These are phyloP conservation scores for Tetranychus piercei DNA, from an alignment of 2,888 invertebrate species.

Conservation along the genomic window DNA sequence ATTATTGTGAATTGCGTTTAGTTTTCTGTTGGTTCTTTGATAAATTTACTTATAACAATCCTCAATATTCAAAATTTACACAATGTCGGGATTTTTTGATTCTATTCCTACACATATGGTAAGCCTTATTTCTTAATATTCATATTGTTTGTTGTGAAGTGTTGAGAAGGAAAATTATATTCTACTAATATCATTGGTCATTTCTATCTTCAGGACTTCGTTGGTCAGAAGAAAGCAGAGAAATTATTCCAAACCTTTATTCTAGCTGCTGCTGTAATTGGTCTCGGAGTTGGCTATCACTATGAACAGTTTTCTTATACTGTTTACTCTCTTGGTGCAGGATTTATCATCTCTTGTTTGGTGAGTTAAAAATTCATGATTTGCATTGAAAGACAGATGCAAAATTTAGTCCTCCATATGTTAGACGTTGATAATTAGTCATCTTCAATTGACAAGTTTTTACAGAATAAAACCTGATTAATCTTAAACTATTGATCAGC, in stretches of 20 bases:
- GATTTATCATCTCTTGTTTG: constrained; percentile 65
- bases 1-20: neutral
- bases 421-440: constrained; percentile 30
- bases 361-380: constrained; percentile 34
- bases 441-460: too few relatives aligned
- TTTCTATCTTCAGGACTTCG: constrained; percentile 50
- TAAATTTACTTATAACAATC: too few relatives aligned
- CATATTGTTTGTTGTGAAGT: neutral
- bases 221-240: constrained; percentile 74
- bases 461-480: too few relatives aligned
- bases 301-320: constrained; percentile 91
- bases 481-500: too few relatives aligned
- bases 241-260: constrained; percentile 72
- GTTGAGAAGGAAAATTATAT: neutral
- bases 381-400: neutral
- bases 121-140: neutral
- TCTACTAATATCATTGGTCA: neutral
- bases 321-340: constrained; percentile 74
- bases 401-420: constrained; percentile 30
- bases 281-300: constrained; percentile 74
- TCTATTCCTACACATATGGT: constrained; percentile 18
- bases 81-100: constrained; percentile 14
- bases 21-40: neutral
- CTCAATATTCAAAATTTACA: too few relatives aligned
- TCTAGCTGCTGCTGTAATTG: constrained; percentile 70